These are phyloP conservation scores for Pterophyllum scalare DNA, from an alignment of 2,113 vertebrate species.

Conservation along the genomic window DNA sequence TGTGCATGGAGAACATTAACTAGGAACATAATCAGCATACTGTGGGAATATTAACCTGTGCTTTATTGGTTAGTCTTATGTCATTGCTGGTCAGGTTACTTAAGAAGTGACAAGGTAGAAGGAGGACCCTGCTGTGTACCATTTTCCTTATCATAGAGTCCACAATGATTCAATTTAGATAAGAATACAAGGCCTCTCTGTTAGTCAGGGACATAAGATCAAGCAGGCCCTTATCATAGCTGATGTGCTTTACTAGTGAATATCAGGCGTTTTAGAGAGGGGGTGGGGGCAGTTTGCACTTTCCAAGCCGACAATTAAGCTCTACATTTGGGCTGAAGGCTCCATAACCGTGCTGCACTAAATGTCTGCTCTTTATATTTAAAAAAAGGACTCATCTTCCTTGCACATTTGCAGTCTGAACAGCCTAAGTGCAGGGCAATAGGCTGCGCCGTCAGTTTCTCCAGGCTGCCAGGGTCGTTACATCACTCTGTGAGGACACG, in stretches of 20 bases:
- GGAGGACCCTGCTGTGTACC: neutral
- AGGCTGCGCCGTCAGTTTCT: conserved; percentile 16
- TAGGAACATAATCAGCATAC: neutral
- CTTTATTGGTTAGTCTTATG: neutral
- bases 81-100: neutral
- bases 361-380: neutral
- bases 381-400: neutral
- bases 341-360: neutral
- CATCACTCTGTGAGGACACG: conserved; percentile 72
- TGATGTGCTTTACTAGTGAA: neutral
- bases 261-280: neutral
- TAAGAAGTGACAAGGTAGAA: neutral
- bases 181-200: neutral
- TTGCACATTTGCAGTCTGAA: neutral
- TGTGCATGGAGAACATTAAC: neutral
- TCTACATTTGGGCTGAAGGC: neutral
- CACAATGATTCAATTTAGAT: neutral
- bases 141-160: neutral
- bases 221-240: neutral
- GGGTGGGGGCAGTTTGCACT: neutral
- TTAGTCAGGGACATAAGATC: neutral
- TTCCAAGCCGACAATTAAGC: neutral
- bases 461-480: conserved; percentile 60
- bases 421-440: neutral
- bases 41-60: neutral